Base-by-base conservation (phyloP, 2,888 invertebrate genomes). In the Erebia palarica region DNA sequence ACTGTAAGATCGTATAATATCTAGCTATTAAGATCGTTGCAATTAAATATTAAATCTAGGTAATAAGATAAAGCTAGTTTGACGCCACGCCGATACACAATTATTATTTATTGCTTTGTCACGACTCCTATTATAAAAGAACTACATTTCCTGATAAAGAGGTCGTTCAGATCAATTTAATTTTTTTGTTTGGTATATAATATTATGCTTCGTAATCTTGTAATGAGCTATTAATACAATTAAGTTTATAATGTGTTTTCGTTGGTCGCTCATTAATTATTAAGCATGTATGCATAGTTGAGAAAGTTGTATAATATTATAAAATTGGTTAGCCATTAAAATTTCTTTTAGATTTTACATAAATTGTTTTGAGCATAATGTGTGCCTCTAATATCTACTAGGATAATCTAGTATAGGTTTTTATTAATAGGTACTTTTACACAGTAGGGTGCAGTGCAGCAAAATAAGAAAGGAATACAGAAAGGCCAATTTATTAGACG, bases 401-500 rank as follows among this genome's bases (percentile, higher is more conserved):
- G 18, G 8, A 18, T 63, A 1, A 21, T 42, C 36, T 27, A 36
- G 13, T 27, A n/a, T 1, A 10, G 18, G 4, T 61, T 63, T 36
- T 51, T 36, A 18, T 64, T 73, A 77, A 76, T 75, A 75, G 71
- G 72, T 78, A 75, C 71, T 73, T 73, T 75, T 68, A 74, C 77
- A 74, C 74, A 77, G 71, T 57, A 71, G 73, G 83, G 84, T 82
- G 82, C 84, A 83, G 83, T 82, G 73, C 77, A 82, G 80, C 81
- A 80, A 78, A 59, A 49, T 59, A 47, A 58, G 80, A 82, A 83
- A 78, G 79, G 84, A 86, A 90, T 89, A 91, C 92, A 91, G 91
- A 91, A 91, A 91, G 89, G 87, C 87, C 88, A 88, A 89, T 91
- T 89, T 88, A 82, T 88, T 84, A 83, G 84, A 90, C 86, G 87